Percentiles rank a stretch among this genome's conserved stretches.
These are phyloP conservation scores for Wiebesia pumilae DNA, from an alignment of 1,140 invertebrate species.

Conservation along the genomic window DNA sequence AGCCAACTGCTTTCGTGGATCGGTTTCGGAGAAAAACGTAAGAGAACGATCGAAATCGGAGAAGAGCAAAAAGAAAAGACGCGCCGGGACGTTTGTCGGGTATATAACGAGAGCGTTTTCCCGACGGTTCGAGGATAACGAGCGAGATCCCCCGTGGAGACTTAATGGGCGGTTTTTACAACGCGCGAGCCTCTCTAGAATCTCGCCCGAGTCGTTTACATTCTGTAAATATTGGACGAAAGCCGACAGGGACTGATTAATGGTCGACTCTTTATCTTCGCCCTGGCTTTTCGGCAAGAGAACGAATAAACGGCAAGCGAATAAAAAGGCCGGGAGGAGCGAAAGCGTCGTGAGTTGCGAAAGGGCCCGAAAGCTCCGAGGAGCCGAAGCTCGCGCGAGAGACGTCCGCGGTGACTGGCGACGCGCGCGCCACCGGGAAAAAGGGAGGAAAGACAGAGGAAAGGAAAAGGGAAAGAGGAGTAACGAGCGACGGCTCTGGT, in stretches of 20 bases:
- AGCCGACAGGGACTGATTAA: slow-evolving; percentile 37
- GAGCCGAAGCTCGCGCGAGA: background rate
- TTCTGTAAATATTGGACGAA: slow-evolving; percentile 45
- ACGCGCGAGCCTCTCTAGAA: slow-evolving; percentile 12
- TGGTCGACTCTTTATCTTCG: background rate
- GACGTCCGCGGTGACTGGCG: no score
- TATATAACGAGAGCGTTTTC: slow-evolving; percentile 49
- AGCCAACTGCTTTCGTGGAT: background rate
- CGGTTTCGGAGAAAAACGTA: background rate
- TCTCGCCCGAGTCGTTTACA: slow-evolving; percentile 5
- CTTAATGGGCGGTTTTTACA: slow-evolving; percentile 52
- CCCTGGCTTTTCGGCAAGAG: background rate
- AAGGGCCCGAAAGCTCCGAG: background rate
- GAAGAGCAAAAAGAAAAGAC: slow-evolving; percentile 2
- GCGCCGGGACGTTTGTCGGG: background rate
- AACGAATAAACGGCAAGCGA: background rate
- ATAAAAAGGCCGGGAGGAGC: background rate
- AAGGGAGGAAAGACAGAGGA: background rate
- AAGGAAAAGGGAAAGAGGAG: background rate
- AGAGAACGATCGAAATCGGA: background rate
- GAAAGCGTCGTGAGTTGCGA: no score
- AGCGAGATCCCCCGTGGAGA: slow-evolving; percentile 46
- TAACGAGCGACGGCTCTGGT: slow-evolving; percentile 12
- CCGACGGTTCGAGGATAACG: slow-evolving; percentile 44
- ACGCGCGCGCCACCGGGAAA: background rate